Base-by-base conservation (phyloP, 2,113 vertebrate species). In the Pelvicachromis taeniatus region DNA sequence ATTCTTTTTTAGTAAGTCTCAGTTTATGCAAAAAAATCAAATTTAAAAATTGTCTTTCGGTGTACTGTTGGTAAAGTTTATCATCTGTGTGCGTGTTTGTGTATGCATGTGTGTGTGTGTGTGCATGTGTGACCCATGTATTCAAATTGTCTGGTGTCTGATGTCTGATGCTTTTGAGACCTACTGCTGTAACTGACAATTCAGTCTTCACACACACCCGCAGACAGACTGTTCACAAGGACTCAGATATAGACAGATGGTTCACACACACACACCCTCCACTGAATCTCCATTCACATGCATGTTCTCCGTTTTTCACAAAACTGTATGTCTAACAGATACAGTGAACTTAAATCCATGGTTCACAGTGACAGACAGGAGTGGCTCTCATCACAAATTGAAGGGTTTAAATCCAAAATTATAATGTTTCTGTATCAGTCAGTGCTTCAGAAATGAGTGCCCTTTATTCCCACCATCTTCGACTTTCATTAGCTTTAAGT, bases 181-280 rank as follows among this genome's bases (percentile, higher is more conserved):
- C 53, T n/a, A 45, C 78, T 87, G 79, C 77, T 87, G 80, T 87
- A 91, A 87, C 89, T 82, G 87, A 85, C 83, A 83, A 75, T 86
- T 87, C 68, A 90, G 90, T 82, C 56, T 91, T 89, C 75, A 78
- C 92, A 92, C 88, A 93, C 91, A 87, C 91, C 90, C 92, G 54
- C 91, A 89, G 87, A 80, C 92, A 92, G 85, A 89, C 91, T 91
- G 89, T 90, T 92, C 87, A 63, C 88, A 87, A 81, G 59, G 75
- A 77, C 29, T 83, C 13, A 86, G 17, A 84, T 1, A 70, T 68
- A 85, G 80, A 81, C 91, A 94, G 90, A 94, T 91, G 92, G 93
- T 55, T 92, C 86, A 58, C 88, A 89, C 89, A 26, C 26, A 93
- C 88, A 93, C 89, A 87, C 91, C 83, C 89, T 93, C 88, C 26